Evolutionary conservation across 2,888 invertebrate species (phyloP).

Genomic region (Leptothorax acervorum): DNA sequence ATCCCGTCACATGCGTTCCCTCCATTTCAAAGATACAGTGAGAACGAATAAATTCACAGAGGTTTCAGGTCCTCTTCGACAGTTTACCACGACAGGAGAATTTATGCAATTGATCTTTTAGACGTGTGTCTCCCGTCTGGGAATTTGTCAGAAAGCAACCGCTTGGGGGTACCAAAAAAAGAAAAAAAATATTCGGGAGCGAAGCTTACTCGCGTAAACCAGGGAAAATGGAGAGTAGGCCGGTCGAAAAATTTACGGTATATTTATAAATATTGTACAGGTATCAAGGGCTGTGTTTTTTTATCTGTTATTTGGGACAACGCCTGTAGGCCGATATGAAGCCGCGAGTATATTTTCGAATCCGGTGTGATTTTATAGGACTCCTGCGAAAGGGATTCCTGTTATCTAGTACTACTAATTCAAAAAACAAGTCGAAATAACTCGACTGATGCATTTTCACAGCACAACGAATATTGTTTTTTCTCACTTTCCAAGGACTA

Average conservation of each 20-base stretch:
- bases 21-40: constrained; percentile 48
- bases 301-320: constrained; percentile 71
- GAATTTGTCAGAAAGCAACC: constrained; percentile 68
- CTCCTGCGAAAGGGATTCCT: constrained; percentile 47
- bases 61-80: constrained; percentile 49
- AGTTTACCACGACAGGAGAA: constrained; percentile 62
- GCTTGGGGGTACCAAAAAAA: neutral
- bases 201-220: neutral
- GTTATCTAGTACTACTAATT: neutral
- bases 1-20: neutral
- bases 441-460: neutral
- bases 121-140: constrained; percentile 71
- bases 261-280: constrained; percentile 71
- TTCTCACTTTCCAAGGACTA: constrained; percentile 24
- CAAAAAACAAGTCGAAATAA: neutral
- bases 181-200: neutral
- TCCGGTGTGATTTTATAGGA: constrained; percentile 50
- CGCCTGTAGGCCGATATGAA: constrained; percentile 29
- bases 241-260: constrained; percentile 58
- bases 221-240: constrained; percentile 1
- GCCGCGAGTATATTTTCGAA: constrained; percentile 3
- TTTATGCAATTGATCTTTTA: constrained; percentile 72
- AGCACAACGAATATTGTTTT: neutral
- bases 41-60: constrained; percentile 68
- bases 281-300: constrained; percentile 71